These are phyloP conservation scores for Scaeva pyrastri DNA, from an alignment of 2,888 invertebrate species.

Conservation along the genomic window DNA sequence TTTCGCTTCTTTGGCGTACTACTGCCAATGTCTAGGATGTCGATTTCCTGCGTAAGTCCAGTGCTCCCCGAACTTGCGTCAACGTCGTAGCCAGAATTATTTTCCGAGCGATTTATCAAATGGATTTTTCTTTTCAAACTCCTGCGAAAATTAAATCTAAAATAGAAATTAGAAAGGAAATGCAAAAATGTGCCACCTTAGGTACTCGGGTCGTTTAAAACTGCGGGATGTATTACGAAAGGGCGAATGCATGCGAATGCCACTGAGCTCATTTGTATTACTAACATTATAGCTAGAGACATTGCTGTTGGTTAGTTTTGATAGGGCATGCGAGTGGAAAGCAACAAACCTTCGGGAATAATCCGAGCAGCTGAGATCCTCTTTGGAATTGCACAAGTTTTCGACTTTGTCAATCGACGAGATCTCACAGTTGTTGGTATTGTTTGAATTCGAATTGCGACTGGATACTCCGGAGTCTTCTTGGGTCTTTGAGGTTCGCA, in stretches of 20 bases:
- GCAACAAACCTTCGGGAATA: slow-evolving; percentile 84
- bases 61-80: slow-evolving; percentile 87
- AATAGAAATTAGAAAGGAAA: neutral
- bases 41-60: slow-evolving; percentile 89
- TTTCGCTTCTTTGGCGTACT: slow-evolving; percentile 88
- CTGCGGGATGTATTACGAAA: slow-evolving; percentile 81
- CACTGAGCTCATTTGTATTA: slow-evolving; percentile 82
- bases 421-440: slow-evolving; percentile 85
- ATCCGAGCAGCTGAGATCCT: slow-evolving; percentile 83
- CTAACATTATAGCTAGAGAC: slow-evolving; percentile 81
- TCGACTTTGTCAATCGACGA: slow-evolving; percentile 84
- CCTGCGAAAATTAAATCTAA: slow-evolving; percentile 78
- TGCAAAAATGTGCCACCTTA: slow-evolving; percentile 78
- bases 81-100: slow-evolving; percentile 81
- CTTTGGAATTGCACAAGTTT: slow-evolving; percentile 81
- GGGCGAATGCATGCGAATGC: slow-evolving; percentile 82
- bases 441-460: slow-evolving; percentile 85
- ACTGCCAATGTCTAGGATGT: slow-evolving; percentile 87
- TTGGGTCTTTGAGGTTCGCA: slow-evolving; percentile 79
- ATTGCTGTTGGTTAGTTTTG: slow-evolving; percentile 61
- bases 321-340: slow-evolving; percentile 66
- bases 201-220: slow-evolving; percentile 83
- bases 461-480: slow-evolving; percentile 85
- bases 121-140: slow-evolving; percentile 87
- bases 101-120: slow-evolving; percentile 82